Percentiles rank a stretch among this genome's conserved stretches.
Conservation (phyloP, 2,113 vertebrate genomes). For the Apus apus region DNA sequence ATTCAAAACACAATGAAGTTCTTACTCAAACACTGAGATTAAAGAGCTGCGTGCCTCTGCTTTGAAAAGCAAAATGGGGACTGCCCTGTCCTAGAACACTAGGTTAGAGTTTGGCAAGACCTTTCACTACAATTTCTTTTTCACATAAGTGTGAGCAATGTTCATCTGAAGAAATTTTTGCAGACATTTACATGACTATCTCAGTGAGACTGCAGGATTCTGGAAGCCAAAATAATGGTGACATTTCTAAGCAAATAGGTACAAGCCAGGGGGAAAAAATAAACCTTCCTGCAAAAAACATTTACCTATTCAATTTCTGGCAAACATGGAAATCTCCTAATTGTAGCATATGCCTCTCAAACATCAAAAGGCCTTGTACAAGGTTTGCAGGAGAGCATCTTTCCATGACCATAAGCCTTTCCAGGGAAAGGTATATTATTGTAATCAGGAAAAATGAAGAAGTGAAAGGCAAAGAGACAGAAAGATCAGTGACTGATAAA, state of each 20-base stretch:
- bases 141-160: not conserved
- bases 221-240: not conserved
- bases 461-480: conserved; percentile 28
- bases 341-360: not conserved
- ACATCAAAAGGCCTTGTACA: not conserved
- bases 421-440: not conserved
- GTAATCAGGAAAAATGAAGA: not conserved
- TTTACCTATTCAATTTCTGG: not conserved
- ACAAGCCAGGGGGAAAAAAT: not conserved
- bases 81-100: not conserved
- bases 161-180: not conserved
- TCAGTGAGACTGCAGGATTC: not conserved
- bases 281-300: not conserved
- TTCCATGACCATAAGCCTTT: not conserved
- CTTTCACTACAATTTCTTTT: not conserved
- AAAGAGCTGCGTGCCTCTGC: not conserved
- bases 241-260: not conserved
- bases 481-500: conserved; percentile 94
- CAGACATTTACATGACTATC: not conserved
- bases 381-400: not conserved
- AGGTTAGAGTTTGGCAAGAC: not conserved
- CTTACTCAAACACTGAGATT: not conserved
- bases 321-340: not conserved
- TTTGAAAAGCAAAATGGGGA: not conserved
- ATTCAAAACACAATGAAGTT: not conserved